phyloP scores from a whole-genome alignment of 2,888 invertebrate species.

The Apamea sordens region DNA sequence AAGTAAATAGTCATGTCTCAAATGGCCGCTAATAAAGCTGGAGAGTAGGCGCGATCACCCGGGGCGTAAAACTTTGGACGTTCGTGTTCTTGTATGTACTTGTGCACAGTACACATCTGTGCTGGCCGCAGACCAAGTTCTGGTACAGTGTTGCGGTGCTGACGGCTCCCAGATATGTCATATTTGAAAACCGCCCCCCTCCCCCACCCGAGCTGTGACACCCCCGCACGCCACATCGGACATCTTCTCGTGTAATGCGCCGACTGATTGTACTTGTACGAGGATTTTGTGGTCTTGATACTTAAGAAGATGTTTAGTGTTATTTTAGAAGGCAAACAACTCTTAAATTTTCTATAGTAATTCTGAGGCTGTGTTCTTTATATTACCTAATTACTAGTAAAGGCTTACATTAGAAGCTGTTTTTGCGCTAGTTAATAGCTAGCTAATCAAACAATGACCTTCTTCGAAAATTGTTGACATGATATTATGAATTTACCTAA shows the following conservation, averaged over 20 bases:
- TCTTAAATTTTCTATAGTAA: background rate
- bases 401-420: background rate
- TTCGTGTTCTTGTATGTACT: constrained; percentile 67
- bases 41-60: constrained; percentile 82
- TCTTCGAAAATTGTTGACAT: background rate
- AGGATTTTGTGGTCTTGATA: constrained; percentile 68
- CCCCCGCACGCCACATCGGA: constrained; percentile 75
- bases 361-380: background rate
- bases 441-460: no score
- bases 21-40: constrained; percentile 84
- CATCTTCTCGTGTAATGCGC: constrained; percentile 82
- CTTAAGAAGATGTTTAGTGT: constrained; percentile 38
- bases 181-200: constrained; percentile 79
- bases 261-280: constrained; percentile 80
- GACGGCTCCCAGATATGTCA: constrained; percentile 89
- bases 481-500: background rate
- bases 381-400: no score
- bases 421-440: background rate
- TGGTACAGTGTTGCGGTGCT: constrained; percentile 84
- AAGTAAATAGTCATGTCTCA: constrained; percentile 89
- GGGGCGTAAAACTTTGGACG: constrained; percentile 85
- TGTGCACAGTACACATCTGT: constrained; percentile 81
- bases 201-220: constrained; percentile 63
- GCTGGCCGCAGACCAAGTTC: constrained; percentile 88
- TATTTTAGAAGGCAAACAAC: background rate